Evolutionary conservation across 2,113 vertebrate genomes (phyloP).

Genomic region (Kryptolebias marmoratus): DNA sequence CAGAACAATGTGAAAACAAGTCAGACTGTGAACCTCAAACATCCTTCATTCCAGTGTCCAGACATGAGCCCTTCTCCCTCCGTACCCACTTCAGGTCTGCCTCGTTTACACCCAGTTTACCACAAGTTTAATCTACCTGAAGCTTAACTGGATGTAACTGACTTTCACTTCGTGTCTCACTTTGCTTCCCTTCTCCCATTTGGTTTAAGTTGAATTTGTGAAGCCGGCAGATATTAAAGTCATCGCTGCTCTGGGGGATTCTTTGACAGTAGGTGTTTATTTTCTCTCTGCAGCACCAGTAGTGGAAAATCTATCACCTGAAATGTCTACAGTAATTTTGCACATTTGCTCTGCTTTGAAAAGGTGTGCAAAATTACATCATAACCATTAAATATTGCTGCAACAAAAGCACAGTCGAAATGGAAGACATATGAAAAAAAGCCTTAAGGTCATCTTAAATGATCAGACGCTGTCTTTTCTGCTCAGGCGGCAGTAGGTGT

Average conservation of each 20-base stretch:
- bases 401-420: too few species aligned
- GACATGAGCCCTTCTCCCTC: constrained; percentile 81
- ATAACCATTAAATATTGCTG: background rate
- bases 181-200: background rate
- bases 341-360: background rate
- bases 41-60: constrained; percentile 74
- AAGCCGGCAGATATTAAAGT: constrained; percentile 89
- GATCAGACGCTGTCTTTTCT: background rate
- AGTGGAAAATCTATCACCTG: background rate
- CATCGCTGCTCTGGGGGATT: constrained; percentile 92
- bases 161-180: background rate
- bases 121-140: background rate
- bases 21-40: constrained; percentile 67
- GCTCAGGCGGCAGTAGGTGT: constrained; percentile 81
- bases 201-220: constrained; percentile 85
- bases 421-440: too few species aligned
- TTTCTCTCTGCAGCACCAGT: background rate
- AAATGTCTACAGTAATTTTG: background rate
- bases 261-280: constrained; percentile 86
- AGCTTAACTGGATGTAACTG: background rate
- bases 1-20: constrained; percentile 82
- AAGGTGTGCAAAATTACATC: background rate
- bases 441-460: background rate
- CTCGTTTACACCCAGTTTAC: background rate
- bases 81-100: constrained; percentile 79